Base-by-base conservation (phyloP, 1,140 invertebrate genomes). In the Leptinotarsa defecta region DNA sequence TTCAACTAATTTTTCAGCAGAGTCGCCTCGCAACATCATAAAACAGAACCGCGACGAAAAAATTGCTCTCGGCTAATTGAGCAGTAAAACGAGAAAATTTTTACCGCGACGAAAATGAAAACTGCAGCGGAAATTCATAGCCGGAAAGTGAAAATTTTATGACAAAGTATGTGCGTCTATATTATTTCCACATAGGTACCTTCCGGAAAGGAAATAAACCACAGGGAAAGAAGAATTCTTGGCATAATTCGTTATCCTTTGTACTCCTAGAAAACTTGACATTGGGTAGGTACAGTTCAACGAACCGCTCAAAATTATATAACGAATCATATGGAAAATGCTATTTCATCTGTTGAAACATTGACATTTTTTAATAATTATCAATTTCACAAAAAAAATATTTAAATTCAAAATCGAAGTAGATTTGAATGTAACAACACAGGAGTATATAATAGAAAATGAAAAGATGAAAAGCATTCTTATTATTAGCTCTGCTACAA, bases 71-170 rank as follows among this genome's bases (percentile, higher is more conserved):
- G 52, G 6, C 52, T 57, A 57, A 57, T 57, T 57, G 52, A 57
- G 52, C 52, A 57, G 52, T 57, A 57, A 57, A 57, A 57, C 52
- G 52, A 57, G n/a, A 57, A n/a, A 57, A 57, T 27, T 57, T 17
- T 57, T 17, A 57, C 52, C n/a, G 15, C 52, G n/a, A 57, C 52
- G 52, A 57, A 19, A 57, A 57, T 57, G 52, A 57, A 57, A 57
- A 57, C 52, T 57, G 17, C 52, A 57, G 52, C 17, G 17, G n/a
- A 57, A 57, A 57, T 57, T 57, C 52, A 57, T 57, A 57, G n/a
- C 52, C 13, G 15, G 52, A 57, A 57, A 57, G 52, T 57, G 4
- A 57, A 57, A 57, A 5, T 57, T 57, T 57, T 57, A 57, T 19
- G 52, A 57, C 52, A 19, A 57, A 57, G 52, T 57, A 57, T 57